Percentiles rank a stretch among this genome's conserved stretches.
Conservation (phyloP, 1,140 invertebrate species). For the Drosophila baimaii region DNA sequence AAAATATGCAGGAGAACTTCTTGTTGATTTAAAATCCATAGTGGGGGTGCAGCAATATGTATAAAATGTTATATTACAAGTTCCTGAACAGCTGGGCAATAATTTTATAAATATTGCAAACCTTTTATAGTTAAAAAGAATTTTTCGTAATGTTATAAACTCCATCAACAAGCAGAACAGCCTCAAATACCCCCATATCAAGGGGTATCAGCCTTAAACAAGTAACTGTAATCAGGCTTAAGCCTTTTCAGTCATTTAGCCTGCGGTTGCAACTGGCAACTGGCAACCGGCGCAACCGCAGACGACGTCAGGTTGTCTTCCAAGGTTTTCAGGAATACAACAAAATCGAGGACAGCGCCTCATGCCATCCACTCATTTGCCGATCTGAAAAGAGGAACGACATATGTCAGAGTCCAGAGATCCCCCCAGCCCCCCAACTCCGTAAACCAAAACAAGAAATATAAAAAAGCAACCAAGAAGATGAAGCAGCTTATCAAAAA, state of each 20-base stretch:
- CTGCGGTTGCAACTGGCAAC: constrained; percentile 48
- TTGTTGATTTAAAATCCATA: no score
- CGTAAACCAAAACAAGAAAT: neutral
- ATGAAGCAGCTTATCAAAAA: constrained; percentile 69
- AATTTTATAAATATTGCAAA: no score
- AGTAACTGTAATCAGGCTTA: constrained; percentile 67
- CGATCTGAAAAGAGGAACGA: constrained; percentile 35
- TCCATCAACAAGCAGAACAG: neutral
- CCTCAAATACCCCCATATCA: neutral
- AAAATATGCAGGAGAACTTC: no score
- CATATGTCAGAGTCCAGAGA: constrained; percentile 62
- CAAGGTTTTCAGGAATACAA: constrained; percentile 19
- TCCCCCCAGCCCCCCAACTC: neutral
- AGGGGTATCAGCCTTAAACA: constrained; percentile 18
- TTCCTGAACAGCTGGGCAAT: no score
- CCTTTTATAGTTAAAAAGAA: no score
- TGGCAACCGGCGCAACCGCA: constrained; percentile 43
- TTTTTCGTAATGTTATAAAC: no score
- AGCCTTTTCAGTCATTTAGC: constrained; percentile 46
- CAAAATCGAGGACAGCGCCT: constrained; percentile 51
- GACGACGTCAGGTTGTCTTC: constrained; percentile 51
- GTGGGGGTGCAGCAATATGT: no score
- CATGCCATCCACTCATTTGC: constrained; percentile 54
- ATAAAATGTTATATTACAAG: no score
- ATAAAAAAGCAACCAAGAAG: constrained; percentile 2